Percentiles rank a stretch among this genome's conserved stretches.
These are phyloP conservation scores for Synergus laeviventris DNA, from an alignment of 2,888 invertebrate species.

Conservation along the genomic window DNA sequence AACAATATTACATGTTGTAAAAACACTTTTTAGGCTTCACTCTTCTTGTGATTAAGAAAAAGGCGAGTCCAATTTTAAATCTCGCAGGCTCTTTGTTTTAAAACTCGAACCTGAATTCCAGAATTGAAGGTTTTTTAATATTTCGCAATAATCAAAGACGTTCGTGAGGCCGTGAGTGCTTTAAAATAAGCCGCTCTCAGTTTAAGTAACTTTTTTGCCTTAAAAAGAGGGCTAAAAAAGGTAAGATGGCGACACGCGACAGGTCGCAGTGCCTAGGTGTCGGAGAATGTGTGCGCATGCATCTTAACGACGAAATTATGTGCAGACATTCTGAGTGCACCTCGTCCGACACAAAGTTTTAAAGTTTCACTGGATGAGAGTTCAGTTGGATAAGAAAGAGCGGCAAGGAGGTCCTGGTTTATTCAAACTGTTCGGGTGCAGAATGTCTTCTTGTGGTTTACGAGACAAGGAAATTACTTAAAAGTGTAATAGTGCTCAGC, in stretches of 20 bases:
- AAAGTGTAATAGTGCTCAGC: constrained; percentile 70
- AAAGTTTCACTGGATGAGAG: constrained; percentile 53
- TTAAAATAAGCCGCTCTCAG: neutral
- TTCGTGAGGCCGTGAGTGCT: neutral
- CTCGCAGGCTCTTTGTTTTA: neutral
- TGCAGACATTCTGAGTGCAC: constrained; percentile 24
- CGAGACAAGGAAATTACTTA: constrained; percentile 73
- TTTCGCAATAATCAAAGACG: neutral
- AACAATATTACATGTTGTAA: constrained; percentile 31
- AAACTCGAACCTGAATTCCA: neutral
- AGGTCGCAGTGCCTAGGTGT: neutral
- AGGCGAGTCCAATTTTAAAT: neutral
- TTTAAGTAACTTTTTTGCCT: neutral
- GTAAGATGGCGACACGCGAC: constrained; percentile 44
- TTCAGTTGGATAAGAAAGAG: constrained; percentile 50
- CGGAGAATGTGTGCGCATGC: constrained; percentile 9
- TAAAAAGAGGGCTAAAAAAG: constrained; percentile 17
- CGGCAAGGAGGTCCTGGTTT: constrained; percentile 47
- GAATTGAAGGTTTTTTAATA: neutral
- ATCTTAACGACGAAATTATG: constrained; percentile 52
- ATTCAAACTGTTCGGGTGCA: constrained; percentile 47
- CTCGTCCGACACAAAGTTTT: neutral
- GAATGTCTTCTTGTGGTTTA: constrained; percentile 66
- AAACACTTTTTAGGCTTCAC: neutral
- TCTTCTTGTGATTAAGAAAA: neutral